Evolutionary conservation across 2,113 vertebrate species (phyloP).

Genomic region (Nicator chloris): DNA sequence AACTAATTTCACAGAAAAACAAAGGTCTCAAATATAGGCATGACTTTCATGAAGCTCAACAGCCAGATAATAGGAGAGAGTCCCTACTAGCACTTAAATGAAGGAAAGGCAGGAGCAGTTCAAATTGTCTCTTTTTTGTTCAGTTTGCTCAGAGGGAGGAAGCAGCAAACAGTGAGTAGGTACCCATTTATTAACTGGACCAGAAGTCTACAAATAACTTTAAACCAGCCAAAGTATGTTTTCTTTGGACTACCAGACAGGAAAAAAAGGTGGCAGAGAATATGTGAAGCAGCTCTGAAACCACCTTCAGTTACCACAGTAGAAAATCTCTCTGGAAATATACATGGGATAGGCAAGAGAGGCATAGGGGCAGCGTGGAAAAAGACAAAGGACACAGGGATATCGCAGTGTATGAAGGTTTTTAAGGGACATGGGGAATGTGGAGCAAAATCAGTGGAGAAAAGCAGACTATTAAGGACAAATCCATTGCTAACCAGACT

Average conservation of each 20-base stretch:
- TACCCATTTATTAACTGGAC: background rate
- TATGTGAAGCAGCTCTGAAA: background rate
- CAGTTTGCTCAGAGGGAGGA: background rate
- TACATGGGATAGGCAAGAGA: background rate
- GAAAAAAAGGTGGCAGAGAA: background rate
- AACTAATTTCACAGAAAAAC: background rate
- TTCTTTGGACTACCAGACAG: background rate
- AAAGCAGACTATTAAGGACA: background rate
- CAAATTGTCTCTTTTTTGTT: background rate
- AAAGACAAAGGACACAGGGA: background rate
- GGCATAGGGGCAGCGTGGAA: background rate
- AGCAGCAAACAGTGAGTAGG: background rate
- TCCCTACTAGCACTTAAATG: background rate
- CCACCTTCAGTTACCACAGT: background rate
- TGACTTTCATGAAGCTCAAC: background rate
- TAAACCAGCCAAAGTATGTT: background rate
- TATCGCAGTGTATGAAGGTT: background rate
- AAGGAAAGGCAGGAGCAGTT: background rate
- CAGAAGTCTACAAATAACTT: background rate
- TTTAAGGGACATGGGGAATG: background rate
- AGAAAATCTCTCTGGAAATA: background rate
- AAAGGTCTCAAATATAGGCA: background rate
- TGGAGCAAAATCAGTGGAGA: background rate
- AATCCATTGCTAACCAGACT: background rate
- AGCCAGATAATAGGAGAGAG: background rate